Evolutionary conservation across 2,113 vertebrate species (phyloP), one percentile per base, ranked within the genome.

Genomic region (Microtus richardsoni): DNA sequence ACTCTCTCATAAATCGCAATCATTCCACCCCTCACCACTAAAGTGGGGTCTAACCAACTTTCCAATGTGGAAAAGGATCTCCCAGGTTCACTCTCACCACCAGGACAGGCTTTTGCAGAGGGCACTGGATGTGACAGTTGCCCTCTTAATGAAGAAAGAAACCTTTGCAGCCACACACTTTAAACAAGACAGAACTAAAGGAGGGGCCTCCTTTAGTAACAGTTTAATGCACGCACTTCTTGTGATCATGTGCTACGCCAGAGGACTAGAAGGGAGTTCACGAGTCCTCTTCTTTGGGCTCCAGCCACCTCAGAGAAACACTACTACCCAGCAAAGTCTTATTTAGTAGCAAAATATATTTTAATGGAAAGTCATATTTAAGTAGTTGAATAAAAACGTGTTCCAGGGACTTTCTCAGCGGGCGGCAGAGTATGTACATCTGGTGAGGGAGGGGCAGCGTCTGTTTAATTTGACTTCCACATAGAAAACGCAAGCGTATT

Each of bases 401-500:
- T 94, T 96, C 87, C 97, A 95, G 87, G 89, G 91, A 89, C 52
- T 96, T 97, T 88, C 83, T 96, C 95, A 87, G 94, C 1, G 90
- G 96, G 92, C 64, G 96, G 96, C 52, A 93, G 91, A 97, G 93
- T 97, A 96, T 98, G 98, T 98, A 98, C 97, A 97, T 97, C 97
- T 97, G 91, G 85, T 97, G 89, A 97, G 91, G 97, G 77, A 94
- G 97, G 98, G 98, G 98, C 98, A 99, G 98, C 98, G 98, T 98
- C 98, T 95, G 97, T 97, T 98, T 98, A 97, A 98, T 98, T 98
- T 98, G 97, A 98, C 98, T 97, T 97, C 98, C 97, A 98, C 98
- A 98, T 98, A 97, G 98, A 98, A 98, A 99, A 98, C 98, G 98
- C 97, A 98, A 96, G 98, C 91, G 70, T 89, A 97, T 98, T 98